These are phyloP conservation scores for Drosophila asahinai DNA, from an alignment of 1,140 invertebrate species.

Conservation along the genomic window DNA sequence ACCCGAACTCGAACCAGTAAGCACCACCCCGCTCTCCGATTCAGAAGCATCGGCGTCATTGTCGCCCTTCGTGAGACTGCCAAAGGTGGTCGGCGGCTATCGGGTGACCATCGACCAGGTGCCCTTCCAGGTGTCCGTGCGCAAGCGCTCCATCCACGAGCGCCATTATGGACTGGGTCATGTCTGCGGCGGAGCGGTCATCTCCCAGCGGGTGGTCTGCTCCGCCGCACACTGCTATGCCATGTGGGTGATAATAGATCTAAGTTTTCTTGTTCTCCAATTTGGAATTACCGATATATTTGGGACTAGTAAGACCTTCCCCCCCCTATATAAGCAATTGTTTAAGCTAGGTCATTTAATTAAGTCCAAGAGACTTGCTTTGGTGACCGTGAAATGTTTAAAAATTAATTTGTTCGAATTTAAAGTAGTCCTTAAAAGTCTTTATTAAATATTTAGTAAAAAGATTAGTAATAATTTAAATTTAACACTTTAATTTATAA, in stretches of 20 bases:
- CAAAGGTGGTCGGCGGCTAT: conserved; percentile 60
- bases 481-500: too few species aligned
- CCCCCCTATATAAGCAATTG: too few species aligned
- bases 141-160: conserved; percentile 35
- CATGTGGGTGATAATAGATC: conserved; percentile 39
- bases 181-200: conserved; percentile 57
- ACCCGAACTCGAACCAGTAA: not conserved
- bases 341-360: too few species aligned
- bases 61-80: conserved; percentile 25
- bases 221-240: conserved; percentile 67
- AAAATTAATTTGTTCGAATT: too few species aligned
- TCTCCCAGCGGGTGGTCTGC: conserved; percentile 53
- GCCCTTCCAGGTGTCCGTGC: conserved; percentile 58
- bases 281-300: not conserved
- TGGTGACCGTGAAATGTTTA: too few species aligned
- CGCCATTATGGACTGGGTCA: conserved; percentile 40
- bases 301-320: not conserved
- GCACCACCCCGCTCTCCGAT: not conserved
- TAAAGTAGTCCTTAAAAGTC: too few species aligned
- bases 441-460: too few species aligned
- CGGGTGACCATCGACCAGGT: conserved; percentile 30
- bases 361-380: too few species aligned
- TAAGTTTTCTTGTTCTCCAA: not conserved
- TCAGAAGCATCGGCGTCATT: too few species aligned
- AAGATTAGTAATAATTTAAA: too few species aligned